These are phyloP conservation scores for Drosophila putrida DNA, from an alignment of 2,888 invertebrate genomes.

Conservation along the genomic window DNA sequence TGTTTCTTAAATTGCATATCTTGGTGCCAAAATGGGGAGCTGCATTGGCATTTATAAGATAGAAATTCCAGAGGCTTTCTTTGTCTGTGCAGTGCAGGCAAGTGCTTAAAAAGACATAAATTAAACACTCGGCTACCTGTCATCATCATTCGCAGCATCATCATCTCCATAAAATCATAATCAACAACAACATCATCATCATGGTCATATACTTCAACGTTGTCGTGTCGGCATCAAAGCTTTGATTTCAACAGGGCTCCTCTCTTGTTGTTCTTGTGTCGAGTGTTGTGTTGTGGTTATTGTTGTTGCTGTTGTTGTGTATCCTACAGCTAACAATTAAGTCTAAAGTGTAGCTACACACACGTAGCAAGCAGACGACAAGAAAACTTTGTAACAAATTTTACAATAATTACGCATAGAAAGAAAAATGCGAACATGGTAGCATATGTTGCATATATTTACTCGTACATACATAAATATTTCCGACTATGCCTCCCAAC, in stretches of 20 bases:
- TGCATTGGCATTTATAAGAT: constrained; percentile 11
- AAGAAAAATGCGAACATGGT: constrained; percentile 49
- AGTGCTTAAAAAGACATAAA: constrained; percentile 81
- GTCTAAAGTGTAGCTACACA: constrained; percentile 74
- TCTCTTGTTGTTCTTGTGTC: constrained; percentile 45
- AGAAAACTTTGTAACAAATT: constrained; percentile 65
- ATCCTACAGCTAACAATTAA: constrained; percentile 80
- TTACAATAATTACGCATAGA: constrained; percentile 69
- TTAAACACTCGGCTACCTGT: constrained; percentile 79
- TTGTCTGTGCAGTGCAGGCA: constrained; percentile 50
- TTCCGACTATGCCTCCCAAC: constrained; percentile 11
- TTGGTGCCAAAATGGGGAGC: constrained; percentile 30
- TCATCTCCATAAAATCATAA: constrained; percentile 32
- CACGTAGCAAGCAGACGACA: constrained; percentile 57
- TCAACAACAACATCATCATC: constrained; percentile 20
- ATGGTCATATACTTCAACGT: constrained; percentile 10
- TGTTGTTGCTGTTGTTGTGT: constrained; percentile 65
- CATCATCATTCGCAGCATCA: constrained; percentile 69
- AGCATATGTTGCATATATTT: constrained; percentile 43
- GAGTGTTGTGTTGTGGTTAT: constrained; percentile 51
- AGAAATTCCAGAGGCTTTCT: constrained; percentile 39
- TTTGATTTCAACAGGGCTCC: constrained; percentile 77
- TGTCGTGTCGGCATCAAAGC: constrained; percentile 74
- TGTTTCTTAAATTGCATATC: constrained; percentile 31
- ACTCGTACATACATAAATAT: neutral